phyloP scores from a whole-genome alignment of 2,797 vertebrate genomes.

The Eospalax fontanierii region DNA sequence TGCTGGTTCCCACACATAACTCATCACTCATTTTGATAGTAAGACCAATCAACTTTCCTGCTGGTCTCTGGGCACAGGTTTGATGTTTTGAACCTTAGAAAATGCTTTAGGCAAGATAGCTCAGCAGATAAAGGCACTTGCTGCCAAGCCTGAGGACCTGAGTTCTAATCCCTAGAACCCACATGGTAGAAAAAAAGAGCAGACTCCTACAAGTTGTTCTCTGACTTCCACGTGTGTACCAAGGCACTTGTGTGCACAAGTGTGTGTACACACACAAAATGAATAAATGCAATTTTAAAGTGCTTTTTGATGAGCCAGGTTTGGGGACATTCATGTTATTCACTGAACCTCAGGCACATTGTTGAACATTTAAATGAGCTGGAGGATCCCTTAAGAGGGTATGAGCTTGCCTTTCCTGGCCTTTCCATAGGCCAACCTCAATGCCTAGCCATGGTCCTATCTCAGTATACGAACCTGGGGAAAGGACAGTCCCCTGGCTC shows the following conservation, averaged over 20 bases:
- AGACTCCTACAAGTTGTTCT: background rate
- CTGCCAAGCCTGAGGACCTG: background rate
- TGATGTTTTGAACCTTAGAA: background rate
- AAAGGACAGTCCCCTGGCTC: background rate
- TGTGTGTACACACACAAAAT: background rate
- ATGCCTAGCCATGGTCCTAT: background rate
- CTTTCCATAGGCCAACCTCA: background rate
- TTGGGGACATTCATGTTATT: background rate
- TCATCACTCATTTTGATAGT: background rate
- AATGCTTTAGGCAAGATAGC: background rate
- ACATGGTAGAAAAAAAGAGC: background rate
- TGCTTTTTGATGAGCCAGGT: background rate
- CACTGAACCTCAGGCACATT: background rate
- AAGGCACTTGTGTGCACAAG: too few relatives aligned
- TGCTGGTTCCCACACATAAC: background rate
- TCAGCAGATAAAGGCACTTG: background rate
- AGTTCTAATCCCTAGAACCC: background rate
- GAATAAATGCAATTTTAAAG: background rate
- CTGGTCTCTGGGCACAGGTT: background rate
- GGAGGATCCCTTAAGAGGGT: background rate
- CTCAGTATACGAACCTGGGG: background rate
- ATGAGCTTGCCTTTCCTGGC: background rate
- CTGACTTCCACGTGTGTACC: background rate
- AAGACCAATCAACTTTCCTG: background rate
- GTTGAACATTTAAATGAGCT: background rate